These are phyloP conservation scores for Tipula lateralis DNA, from an alignment of 2,888 invertebrate genomes.

Conservation along the genomic window DNA sequence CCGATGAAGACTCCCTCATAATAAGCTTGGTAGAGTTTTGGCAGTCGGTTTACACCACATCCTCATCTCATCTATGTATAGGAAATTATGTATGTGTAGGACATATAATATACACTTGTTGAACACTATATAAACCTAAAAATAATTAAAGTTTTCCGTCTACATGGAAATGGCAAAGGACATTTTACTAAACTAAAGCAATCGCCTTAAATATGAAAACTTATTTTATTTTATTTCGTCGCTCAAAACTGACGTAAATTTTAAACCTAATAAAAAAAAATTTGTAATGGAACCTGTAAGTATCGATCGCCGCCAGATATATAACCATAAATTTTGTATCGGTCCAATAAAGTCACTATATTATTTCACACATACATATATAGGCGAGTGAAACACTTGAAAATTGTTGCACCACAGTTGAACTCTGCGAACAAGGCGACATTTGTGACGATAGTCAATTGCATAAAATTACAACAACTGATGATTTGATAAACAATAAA, in stretches of 20 bases:
- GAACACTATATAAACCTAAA: neutral
- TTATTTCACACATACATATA: neutral
- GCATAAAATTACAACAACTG: neutral
- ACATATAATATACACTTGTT: neutral
- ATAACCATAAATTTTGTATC: neutral
- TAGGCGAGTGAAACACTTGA: neutral
- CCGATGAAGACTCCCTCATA: too few relatives aligned
- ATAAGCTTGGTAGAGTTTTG: too few relatives aligned
- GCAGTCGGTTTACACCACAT: too few relatives aligned
- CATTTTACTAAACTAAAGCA: neutral
- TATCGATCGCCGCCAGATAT: neutral
- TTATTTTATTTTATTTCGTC: neutral
- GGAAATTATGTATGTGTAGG: too few relatives aligned
- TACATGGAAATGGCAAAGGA: neutral
- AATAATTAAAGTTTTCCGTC: neutral
- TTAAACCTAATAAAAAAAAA: neutral
- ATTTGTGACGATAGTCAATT: neutral
- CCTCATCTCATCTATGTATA: too few relatives aligned
- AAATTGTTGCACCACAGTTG: neutral
- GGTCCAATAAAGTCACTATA: neutral
- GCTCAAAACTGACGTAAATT: neutral
- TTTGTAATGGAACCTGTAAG: neutral
- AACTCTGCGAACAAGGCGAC: neutral
- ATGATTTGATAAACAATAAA: neutral
- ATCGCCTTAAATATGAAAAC: neutral